phyloP scores from a whole-genome alignment of 1,140 invertebrate species.

The Leptinotarsa texana region DNA sequence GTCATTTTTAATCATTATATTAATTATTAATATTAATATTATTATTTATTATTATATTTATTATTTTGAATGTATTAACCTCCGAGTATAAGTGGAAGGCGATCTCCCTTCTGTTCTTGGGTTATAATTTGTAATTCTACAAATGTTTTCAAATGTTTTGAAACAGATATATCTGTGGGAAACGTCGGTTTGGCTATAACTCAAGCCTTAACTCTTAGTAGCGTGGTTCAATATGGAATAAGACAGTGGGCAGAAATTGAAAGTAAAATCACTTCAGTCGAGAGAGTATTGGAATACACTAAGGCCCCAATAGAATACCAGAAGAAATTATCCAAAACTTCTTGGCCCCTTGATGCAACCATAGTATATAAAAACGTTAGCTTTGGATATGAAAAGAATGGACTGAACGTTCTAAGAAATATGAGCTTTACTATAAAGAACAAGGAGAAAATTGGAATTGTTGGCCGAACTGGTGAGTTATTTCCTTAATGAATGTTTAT shows the following conservation, averaged over 20 bases:
- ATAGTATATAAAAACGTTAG: constrained; percentile 62
- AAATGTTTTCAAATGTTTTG: not conserved
- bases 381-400: constrained; percentile 66
- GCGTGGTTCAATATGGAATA: constrained; percentile 64
- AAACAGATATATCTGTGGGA: constrained; percentile 56
- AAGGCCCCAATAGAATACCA: constrained; percentile 58
- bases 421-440: constrained; percentile 67
- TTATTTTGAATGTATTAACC: no score
- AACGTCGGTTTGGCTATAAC: constrained; percentile 65
- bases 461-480: constrained; percentile 79
- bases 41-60: no score
- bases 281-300: constrained; percentile 72
- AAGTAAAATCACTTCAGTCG: constrained; percentile 79
- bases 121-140: no score
- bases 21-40: no score
- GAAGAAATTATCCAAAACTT: not conserved
- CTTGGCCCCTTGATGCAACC: constrained; percentile 29
- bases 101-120: not conserved
- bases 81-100: not conserved
- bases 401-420: constrained; percentile 57
- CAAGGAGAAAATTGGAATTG: constrained; percentile 74
- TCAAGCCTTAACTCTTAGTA: constrained; percentile 48
- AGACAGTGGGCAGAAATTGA: constrained; percentile 67
- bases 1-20: no score
- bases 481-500: not conserved